Conservation (phyloP, 2,797 vertebrate species). For the Petrocephalus schoutedeni region DNA sequence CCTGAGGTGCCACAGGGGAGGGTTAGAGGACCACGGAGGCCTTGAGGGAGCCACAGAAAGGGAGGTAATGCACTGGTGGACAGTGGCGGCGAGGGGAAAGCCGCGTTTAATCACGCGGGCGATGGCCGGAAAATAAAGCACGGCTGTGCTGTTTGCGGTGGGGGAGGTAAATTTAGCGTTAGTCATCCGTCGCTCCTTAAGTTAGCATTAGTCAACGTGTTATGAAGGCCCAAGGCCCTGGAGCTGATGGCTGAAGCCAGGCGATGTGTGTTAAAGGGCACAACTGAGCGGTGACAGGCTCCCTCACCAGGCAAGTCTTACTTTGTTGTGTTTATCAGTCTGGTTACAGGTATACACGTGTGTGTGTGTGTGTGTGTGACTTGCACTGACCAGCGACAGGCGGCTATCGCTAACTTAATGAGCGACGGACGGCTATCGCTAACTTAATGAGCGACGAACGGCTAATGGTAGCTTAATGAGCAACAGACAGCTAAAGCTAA, state of each 20-base stretch:
- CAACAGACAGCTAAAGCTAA: background rate
- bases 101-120: conserved; percentile 23
- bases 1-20: background rate
- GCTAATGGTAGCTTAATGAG: background rate
- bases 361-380: background rate
- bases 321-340: background rate
- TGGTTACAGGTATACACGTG: background rate
- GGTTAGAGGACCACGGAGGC: background rate
- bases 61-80: background rate
- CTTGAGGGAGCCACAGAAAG: conserved; percentile 32
- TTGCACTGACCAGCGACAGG: background rate
- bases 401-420: no score
- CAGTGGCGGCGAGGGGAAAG: background rate
- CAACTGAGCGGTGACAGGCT: background rate
- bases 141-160: background rate
- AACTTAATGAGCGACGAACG: background rate
- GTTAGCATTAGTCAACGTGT: background rate
- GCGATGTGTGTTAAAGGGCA: background rate
- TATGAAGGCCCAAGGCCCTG: background rate
- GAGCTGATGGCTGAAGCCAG: conserved; percentile 8
- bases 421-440: background rate
- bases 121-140: background rate
- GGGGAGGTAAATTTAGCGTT: background rate
- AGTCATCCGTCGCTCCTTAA: no score
- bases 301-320: background rate